A percentile compares a stretch with the other conserved stretches of the same genome.
phyloP scores from a whole-genome alignment of 1,140 invertebrate genomes.

The Adoxophyes honmai region DNA sequence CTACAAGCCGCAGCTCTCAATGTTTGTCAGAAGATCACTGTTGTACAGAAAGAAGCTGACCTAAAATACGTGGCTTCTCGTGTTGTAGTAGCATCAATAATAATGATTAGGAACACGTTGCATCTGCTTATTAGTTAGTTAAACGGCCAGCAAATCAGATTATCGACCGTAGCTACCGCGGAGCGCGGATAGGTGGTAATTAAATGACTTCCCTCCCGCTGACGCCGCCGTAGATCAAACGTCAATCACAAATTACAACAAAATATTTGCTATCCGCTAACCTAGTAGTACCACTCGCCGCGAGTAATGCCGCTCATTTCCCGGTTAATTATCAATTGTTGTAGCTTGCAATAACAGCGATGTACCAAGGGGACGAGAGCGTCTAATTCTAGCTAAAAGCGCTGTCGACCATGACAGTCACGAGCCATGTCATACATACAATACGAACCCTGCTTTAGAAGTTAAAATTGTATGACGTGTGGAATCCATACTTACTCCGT shows the following conservation, averaged over 20 bases:
- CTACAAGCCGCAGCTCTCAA: too few species aligned
- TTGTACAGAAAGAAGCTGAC: too few species aligned
- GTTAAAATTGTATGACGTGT: too few species aligned
- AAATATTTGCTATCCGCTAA: conserved; percentile 12
- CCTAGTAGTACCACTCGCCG: background rate
- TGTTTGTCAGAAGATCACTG: too few species aligned
- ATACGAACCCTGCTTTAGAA: too few species aligned
- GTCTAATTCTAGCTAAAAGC: too few species aligned
- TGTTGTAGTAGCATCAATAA: too few species aligned
- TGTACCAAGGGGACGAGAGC: background rate
- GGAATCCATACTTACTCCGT: too few species aligned
- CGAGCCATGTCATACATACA: too few species aligned
- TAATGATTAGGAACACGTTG: too few species aligned
- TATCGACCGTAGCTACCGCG: background rate
- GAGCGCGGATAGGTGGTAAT: conserved; percentile 12
- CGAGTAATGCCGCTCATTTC: background rate
- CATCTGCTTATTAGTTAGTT: conserved; percentile 7
- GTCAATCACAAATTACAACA: conserved; percentile 11
- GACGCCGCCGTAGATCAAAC: background rate
- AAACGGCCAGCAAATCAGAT: conserved; percentile 9
- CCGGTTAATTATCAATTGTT: background rate
- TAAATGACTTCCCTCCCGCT: conserved; percentile 7
- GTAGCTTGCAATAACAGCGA: background rate
- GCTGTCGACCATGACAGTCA: too few species aligned
- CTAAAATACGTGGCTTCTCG: too few species aligned